These are phyloP conservation scores for Lasioglossum lativentre DNA, from an alignment of 2,888 invertebrate species.

Conservation along the genomic window DNA sequence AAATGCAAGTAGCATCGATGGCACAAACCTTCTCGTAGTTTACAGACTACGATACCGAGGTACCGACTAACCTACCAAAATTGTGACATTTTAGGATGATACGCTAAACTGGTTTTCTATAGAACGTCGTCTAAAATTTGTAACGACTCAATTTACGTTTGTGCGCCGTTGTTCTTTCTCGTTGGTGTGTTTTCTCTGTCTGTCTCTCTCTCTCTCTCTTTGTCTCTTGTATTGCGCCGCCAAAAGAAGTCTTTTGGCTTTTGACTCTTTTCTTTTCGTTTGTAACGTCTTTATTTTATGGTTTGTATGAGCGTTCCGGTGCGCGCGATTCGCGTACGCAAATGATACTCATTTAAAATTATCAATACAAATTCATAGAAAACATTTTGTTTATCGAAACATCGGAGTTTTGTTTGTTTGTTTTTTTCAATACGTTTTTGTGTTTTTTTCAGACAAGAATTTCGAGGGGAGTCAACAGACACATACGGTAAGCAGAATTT, in stretches of 20 bases:
- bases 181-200: not conserved
- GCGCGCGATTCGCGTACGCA: constrained; percentile 44
- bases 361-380: constrained; percentile 4
- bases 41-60: constrained; percentile 40
- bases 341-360: constrained; percentile 56
- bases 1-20: constrained; percentile 32
- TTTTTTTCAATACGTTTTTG: not conserved
- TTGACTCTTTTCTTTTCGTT: not conserved
- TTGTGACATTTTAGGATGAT: constrained; percentile 52
- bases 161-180: constrained; percentile 61
- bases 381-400: not conserved
- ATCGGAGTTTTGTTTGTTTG: not conserved
- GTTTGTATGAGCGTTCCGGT: constrained; percentile 40
- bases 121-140: constrained; percentile 42
- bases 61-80: constrained; percentile 58
- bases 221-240: not conserved
- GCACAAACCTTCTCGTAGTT: constrained; percentile 32
- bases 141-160: constrained; percentile 55
- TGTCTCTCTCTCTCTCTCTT: not conserved
- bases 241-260: constrained; percentile 8
- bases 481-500: not conserved
- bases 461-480: not conserved
- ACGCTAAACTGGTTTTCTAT: constrained; percentile 48
- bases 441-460: not conserved
- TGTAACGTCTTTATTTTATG: constrained; percentile 14